Base-by-base conservation (phyloP, 2,113 vertebrate genomes). In the Ciconia stormi region DNA sequence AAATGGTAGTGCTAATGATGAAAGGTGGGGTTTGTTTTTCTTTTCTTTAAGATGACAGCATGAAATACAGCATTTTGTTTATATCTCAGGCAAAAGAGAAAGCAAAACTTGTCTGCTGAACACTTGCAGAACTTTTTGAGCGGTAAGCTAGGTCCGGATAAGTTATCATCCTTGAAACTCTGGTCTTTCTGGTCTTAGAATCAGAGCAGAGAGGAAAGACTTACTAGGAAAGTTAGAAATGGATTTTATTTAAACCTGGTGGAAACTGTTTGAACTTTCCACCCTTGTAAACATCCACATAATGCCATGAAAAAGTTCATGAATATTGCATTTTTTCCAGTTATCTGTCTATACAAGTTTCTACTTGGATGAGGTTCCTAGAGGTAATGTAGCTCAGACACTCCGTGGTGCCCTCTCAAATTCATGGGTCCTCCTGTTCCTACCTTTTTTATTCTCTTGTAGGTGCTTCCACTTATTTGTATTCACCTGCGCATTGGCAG, bases 371-470 rank as follows among this genome's bases (percentile, higher is more conserved):
- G 94, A 98, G 97, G 98, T 98, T 98, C 97, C 94, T 97, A 97
- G 97, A 97, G 98, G 98, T 98, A 98, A 97, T 88, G 85, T 80
- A 96, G 95, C 93, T 99, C 99, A 99, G 97, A 99, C 99, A 97
- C 99, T 99, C 97, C 99, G 98, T 76, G 99, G 99, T 93, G 99
- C 99, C 98, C 99, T 98, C 95, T 99, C 99, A 97, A 99, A 99
- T 97, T 99, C 99, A 76, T 99, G 99, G 99, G 99, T 99, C 99
- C 99, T 99, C 98, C 99, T 99, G 93, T 99, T 99, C 93, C 99
- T 99, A 73, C 99, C 99, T 97, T 99, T 99, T 98, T 99, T 99
- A 92, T 98, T 99, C 90, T 99, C 99, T 86, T 99, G 99, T 97
- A 99, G 98, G 97, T 99, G 99, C 97, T 99, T 99, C 99, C 99